Percentiles rank a stretch among this genome's conserved stretches.
Evolutionary conservation across 2,113 vertebrate species (phyloP).

Genomic region (Paradoxurus hermaphroditus): DNA sequence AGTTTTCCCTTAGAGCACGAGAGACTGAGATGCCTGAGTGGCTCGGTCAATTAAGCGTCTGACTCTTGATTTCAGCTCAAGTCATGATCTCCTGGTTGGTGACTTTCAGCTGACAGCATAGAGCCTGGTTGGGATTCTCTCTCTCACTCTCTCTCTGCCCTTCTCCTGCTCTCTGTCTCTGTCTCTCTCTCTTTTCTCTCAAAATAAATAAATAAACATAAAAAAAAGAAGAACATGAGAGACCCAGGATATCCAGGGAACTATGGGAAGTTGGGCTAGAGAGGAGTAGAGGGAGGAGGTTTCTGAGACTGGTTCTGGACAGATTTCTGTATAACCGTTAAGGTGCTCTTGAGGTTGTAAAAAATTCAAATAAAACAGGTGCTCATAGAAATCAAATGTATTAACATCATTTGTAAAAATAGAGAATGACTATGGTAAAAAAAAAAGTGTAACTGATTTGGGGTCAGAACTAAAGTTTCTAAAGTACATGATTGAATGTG

Average conservation of each 20-base stretch:
- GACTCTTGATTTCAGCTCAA: too few relatives aligned
- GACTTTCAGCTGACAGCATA: too few relatives aligned
- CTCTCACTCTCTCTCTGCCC: too few relatives aligned
- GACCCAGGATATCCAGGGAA: neutral
- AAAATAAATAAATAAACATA: too few relatives aligned
- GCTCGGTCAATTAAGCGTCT: too few relatives aligned
- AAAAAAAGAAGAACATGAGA: neutral
- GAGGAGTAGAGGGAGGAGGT: neutral
- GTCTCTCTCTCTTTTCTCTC: too few relatives aligned
- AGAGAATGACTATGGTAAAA: neutral
- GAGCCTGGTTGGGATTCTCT: too few relatives aligned
- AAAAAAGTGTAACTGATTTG: neutral
- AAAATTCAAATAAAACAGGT: neutral
- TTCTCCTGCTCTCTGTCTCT: too few relatives aligned
- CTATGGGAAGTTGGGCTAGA: neutral
- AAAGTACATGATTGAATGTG: neutral
- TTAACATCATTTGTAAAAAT: neutral
- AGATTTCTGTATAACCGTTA: neutral
- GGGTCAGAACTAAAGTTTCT: neutral
- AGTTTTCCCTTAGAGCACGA: neutral
- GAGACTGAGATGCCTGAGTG: neutral
- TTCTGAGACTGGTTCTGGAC: neutral
- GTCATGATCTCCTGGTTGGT: too few relatives aligned
- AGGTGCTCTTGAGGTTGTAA: neutral
- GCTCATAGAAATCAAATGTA: neutral